These are phyloP conservation scores for Rutpela maculata DNA, from an alignment of 2,888 invertebrate genomes.

Conservation along the genomic window DNA sequence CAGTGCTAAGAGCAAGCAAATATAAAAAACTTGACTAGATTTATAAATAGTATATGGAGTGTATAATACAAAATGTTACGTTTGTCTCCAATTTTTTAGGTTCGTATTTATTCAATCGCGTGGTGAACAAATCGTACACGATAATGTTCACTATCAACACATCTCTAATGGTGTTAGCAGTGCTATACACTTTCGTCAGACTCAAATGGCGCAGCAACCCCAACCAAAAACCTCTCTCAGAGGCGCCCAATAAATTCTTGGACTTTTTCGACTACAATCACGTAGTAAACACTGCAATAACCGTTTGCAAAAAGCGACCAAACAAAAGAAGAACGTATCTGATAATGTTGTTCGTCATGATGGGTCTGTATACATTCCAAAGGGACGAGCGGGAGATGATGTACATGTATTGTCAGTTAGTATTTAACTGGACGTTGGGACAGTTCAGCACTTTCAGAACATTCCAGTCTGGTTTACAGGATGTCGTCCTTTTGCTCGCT, in stretches of 20 bases:
- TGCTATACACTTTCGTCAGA: slow-evolving; percentile 80
- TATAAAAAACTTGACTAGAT: too few species aligned
- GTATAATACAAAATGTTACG: too few species aligned
- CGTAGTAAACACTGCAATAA: slow-evolving; percentile 78
- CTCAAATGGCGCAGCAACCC: slow-evolving; percentile 84
- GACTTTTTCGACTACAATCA: slow-evolving; percentile 86
- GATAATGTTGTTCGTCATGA: slow-evolving; percentile 82
- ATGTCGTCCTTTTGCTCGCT: slow-evolving; percentile 82
- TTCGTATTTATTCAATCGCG: slow-evolving; percentile 77
- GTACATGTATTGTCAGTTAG: slow-evolving; percentile 84
- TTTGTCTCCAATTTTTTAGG: slow-evolving; percentile 74
- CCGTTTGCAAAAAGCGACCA: slow-evolving; percentile 78
- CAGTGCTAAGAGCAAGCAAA: too few species aligned
- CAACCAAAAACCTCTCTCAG: slow-evolving; percentile 79
- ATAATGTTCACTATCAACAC: slow-evolving; percentile 86
- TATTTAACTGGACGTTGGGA: slow-evolving; percentile 83
- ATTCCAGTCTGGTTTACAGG: slow-evolving; percentile 83
- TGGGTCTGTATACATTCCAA: slow-evolving; percentile 89
- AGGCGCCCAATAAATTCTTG: slow-evolving; percentile 76
- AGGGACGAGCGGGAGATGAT: slow-evolving; percentile 87
- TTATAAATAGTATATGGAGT: too few species aligned
- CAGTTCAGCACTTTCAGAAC: slow-evolving; percentile 84
- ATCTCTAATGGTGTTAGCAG: slow-evolving; percentile 77
- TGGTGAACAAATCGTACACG: slow-evolving; percentile 80
- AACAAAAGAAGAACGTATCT: slow-evolving; percentile 79